These are phyloP conservation scores for Melanotaenia trifasciata DNA, from an alignment of 2,797 vertebrate species.

Conservation along the genomic window DNA sequence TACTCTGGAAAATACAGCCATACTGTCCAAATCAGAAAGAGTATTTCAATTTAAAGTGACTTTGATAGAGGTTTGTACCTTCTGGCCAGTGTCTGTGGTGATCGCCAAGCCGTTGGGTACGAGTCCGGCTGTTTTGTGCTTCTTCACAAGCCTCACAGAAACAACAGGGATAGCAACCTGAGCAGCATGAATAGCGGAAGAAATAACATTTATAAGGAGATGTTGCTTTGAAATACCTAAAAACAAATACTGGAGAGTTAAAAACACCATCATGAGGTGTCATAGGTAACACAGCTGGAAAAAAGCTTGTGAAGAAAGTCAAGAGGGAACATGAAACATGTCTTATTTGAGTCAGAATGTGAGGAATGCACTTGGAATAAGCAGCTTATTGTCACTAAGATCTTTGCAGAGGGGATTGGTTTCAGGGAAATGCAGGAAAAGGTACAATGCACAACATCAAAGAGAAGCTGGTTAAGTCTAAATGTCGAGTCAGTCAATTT, in stretches of 20 bases:
- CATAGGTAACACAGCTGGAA: not conserved
- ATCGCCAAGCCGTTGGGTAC: slow-evolving; percentile 95
- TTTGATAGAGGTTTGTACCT: slow-evolving; percentile 78
- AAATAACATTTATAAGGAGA: not conserved
- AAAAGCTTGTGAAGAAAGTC: slow-evolving; percentile 24
- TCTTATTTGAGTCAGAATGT: slow-evolving; percentile 70
- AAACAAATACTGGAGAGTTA: not conserved
- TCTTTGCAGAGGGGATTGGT: slow-evolving; percentile 53
- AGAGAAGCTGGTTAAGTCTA: slow-evolving; percentile 36
- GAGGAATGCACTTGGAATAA: slow-evolving; percentile 69
- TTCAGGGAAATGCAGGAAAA: slow-evolving; percentile 61
- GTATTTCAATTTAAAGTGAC: slow-evolving; percentile 34
- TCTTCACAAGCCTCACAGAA: slow-evolving; percentile 93
- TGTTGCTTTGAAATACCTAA: not conserved
- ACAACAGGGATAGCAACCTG: slow-evolving; percentile 93
- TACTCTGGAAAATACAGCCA: slow-evolving; percentile 43
- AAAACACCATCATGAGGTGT: not conserved
- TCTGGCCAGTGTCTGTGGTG: slow-evolving; percentile 91
- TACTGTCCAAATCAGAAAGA: slow-evolving; percentile 48
- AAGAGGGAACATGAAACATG: slow-evolving; percentile 35
- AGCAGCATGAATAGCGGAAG: not conserved
- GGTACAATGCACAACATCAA: slow-evolving; percentile 59
- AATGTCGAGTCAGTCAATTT: slow-evolving; percentile 24
- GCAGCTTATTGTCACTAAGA: slow-evolving; percentile 69
- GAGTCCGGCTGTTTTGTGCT: slow-evolving; percentile 94